A percentile compares a stretch with the other conserved stretches of the same genome.
These are phyloP conservation scores for Musca vetustissima DNA, from an alignment of 1,140 invertebrate species.

Conservation along the genomic window DNA sequence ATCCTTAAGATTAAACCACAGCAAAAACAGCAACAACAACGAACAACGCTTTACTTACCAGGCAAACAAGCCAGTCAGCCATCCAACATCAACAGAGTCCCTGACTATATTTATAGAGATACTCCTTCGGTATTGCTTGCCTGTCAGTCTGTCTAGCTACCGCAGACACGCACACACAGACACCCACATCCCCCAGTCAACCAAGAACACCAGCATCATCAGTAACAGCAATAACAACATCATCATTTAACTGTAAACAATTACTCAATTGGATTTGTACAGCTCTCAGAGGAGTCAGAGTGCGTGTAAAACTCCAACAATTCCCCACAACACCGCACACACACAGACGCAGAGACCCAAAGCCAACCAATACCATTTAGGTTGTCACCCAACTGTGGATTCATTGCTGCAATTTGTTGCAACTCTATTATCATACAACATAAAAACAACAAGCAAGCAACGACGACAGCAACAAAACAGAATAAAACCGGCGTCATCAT, in stretches of 20 bases:
- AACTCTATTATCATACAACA: neutral
- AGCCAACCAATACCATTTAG: neutral
- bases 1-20: constrained; percentile 14
- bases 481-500: too few relatives aligned
- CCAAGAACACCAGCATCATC: neutral
- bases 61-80: neutral
- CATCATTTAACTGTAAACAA: too few relatives aligned
- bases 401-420: neutral
- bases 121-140: too few relatives aligned
- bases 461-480: neutral
- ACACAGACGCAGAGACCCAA: neutral
- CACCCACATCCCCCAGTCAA: too few relatives aligned
- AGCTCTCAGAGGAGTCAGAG: too few relatives aligned
- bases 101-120: too few relatives aligned
- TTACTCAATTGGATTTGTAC: too few relatives aligned
- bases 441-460: neutral
- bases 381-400: neutral
- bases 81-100: neutral
- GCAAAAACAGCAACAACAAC: constrained; percentile 4
- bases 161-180: neutral
- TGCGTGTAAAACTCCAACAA: neutral
- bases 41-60: neutral
- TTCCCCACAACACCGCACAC: too few relatives aligned
- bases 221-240: too few relatives aligned
- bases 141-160: neutral